These are phyloP conservation scores for Schrankia costaestrigalis DNA, from an alignment of 2,888 invertebrate species.

Conservation along the genomic window DNA sequence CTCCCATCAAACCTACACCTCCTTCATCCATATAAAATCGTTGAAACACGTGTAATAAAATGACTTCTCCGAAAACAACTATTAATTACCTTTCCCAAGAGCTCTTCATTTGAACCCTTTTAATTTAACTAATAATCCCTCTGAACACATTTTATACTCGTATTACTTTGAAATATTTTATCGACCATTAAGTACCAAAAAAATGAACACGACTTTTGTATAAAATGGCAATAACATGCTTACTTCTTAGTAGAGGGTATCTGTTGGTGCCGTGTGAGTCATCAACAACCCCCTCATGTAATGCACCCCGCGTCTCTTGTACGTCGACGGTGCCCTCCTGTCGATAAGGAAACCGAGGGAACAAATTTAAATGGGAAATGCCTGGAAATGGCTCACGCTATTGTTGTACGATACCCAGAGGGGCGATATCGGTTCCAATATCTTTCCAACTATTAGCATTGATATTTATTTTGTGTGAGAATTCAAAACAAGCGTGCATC, in stretches of 20 bases:
- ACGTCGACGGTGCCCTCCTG: slow-evolving; percentile 37
- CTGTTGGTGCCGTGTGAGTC: slow-evolving; percentile 39
- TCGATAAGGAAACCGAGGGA: slow-evolving; percentile 68
- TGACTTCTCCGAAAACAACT: no score
- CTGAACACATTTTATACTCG: slow-evolving; percentile 6
- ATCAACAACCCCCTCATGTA: slow-evolving; percentile 36
- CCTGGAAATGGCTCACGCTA: slow-evolving; percentile 74
- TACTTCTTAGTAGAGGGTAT: slow-evolving; percentile 17
- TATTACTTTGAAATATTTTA: slow-evolving; percentile 20
- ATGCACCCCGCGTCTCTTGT: slow-evolving; percentile 38
- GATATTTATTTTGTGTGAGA: slow-evolving; percentile 68
- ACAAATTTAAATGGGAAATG: slow-evolving; percentile 74
- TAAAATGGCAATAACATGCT: slow-evolving; percentile 26
- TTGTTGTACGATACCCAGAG: slow-evolving; percentile 65
- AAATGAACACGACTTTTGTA: slow-evolving; percentile 19
- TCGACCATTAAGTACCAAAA: slow-evolving; percentile 7
- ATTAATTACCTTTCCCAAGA: no score
- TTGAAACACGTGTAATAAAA: no score
- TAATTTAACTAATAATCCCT: no score
- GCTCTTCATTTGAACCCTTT: no score
- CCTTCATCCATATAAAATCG: no score
- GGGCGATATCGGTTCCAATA: slow-evolving; percentile 66
- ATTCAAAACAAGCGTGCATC: slow-evolving; percentile 58
- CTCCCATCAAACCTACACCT: no score
- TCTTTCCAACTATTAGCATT: slow-evolving; percentile 62